Percentiles rank a stretch among this genome's conserved stretches.
These are phyloP conservation scores for Drosophila rhopaloa DNA, from an alignment of 1,140 invertebrate species.

Conservation along the genomic window DNA sequence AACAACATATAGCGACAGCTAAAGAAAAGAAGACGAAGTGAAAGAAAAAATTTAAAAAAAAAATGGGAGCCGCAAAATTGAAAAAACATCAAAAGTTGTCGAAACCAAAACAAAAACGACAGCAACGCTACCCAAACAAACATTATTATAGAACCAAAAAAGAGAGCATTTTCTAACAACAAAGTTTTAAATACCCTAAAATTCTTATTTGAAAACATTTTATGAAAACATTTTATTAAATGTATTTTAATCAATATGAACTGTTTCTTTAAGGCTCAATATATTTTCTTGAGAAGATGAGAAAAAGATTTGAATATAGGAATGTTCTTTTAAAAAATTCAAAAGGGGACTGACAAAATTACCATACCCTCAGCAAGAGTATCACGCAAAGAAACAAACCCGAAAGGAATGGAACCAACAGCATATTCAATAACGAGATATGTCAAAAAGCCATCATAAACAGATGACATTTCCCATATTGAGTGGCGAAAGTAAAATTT, in stretches of 20 bases:
- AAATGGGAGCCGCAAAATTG: conserved; percentile 69
- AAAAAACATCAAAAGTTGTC: conserved; percentile 77
- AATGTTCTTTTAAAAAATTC: too few relatives aligned
- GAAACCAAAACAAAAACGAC: conserved; percentile 7
- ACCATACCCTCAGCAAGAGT: background rate
- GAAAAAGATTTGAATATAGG: too few relatives aligned
- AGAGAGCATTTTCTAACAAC: background rate
- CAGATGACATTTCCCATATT: conserved; percentile 83
- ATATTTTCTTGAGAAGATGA: too few relatives aligned
- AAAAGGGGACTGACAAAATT: background rate
- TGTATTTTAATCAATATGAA: too few relatives aligned
- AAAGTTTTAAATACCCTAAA: background rate
- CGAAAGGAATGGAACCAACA: conserved; percentile 28
- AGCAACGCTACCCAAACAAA: conserved; percentile 1
- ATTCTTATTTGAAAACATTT: too few relatives aligned
- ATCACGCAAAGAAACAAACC: conserved; percentile 22
- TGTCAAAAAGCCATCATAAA: conserved; percentile 83
- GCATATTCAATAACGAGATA: conserved; percentile 82
- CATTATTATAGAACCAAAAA: background rate
- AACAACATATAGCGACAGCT: too few relatives aligned
- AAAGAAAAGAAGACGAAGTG: background rate
- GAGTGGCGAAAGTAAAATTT: conserved; percentile 83
- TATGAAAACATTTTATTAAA: too few relatives aligned
- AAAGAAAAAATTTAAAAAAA: background rate
- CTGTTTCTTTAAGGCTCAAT: too few relatives aligned